Percentiles rank a stretch among this genome's conserved stretches.
These are phyloP conservation scores for Pteropus alecto DNA, from an alignment of 2,113 vertebrate genomes.

Conservation along the genomic window DNA sequence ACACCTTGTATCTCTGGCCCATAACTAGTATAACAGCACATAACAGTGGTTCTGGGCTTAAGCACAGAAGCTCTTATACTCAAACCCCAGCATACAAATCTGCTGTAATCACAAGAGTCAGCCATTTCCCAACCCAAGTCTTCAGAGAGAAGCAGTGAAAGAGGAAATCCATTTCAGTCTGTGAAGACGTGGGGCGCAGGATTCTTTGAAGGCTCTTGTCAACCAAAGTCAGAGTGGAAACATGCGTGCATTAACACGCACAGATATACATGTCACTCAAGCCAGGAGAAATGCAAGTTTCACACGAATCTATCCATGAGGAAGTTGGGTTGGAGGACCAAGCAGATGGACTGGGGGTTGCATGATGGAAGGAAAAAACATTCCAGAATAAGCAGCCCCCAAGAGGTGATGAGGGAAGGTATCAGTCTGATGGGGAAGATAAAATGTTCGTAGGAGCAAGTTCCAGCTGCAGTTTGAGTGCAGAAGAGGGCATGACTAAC, in stretches of 20 bases:
- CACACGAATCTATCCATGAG: not conserved
- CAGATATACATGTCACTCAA: conserved; percentile 47
- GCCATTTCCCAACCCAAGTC: conserved; percentile 56
- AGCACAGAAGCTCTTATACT: not conserved
- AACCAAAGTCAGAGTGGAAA: conserved; percentile 65
- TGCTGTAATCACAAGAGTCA: conserved; percentile 60
- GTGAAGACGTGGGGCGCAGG: conserved; percentile 55
- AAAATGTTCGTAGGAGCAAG: not conserved
- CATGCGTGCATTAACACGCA: conserved; percentile 28
- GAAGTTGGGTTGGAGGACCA: not conserved
- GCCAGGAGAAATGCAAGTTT: conserved; percentile 18
- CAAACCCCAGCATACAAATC: not conserved
- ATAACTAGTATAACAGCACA: not conserved
- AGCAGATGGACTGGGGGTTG: not conserved
- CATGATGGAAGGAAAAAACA: not conserved
- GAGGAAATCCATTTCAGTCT: conserved; percentile 74
- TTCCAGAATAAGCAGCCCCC: not conserved
- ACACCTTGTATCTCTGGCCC: not conserved
- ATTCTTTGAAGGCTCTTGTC: conserved; percentile 61
- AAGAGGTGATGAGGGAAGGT: not conserved
- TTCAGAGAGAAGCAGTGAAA: conserved; percentile 71
- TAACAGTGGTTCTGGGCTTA: not conserved
- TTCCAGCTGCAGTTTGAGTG: rapidly evolving
- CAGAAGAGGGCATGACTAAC: not conserved
- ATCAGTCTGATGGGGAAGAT: rapidly evolving